Evolutionary conservation across 2,797 vertebrate genomes (phyloP).

Genomic region (Galagoides demidoff): DNA sequence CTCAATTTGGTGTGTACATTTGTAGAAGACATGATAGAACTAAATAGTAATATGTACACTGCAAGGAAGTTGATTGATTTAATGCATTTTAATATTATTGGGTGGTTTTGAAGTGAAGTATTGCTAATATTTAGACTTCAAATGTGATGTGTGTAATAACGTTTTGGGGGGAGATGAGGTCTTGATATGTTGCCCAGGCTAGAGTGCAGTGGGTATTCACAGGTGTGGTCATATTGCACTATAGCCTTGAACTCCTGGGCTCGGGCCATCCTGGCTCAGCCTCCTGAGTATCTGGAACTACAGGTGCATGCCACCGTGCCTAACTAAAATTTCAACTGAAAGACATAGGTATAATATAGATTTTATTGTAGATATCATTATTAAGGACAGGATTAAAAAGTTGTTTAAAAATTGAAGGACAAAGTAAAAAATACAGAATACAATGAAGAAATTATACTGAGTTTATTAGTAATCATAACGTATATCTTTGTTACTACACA

Average conservation of each 20-base stretch:
- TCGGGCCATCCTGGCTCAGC: background rate
- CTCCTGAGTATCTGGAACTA: background rate
- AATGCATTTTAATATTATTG: background rate
- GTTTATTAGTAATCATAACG: background rate
- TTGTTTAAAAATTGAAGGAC: background rate
- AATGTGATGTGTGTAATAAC: background rate
- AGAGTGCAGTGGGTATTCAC: background rate
- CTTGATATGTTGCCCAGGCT: background rate
- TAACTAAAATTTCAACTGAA: background rate
- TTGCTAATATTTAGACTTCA: conserved; percentile 18
- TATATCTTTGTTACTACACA: background rate
- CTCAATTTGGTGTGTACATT: background rate
- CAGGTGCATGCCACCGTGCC: too few species aligned
- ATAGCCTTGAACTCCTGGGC: background rate
- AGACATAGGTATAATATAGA: background rate
- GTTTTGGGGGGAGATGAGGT: background rate
- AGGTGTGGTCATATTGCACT: too few species aligned
- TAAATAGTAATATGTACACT: background rate
- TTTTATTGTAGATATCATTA: background rate
- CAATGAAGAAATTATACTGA: background rate
- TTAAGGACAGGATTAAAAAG: background rate
- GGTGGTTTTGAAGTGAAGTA: background rate
- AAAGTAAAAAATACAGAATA: background rate
- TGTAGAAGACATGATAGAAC: background rate
- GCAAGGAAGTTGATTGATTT: background rate